Conservation (phyloP, 2,113 vertebrate genomes). For the Noturus placidus region DNA sequence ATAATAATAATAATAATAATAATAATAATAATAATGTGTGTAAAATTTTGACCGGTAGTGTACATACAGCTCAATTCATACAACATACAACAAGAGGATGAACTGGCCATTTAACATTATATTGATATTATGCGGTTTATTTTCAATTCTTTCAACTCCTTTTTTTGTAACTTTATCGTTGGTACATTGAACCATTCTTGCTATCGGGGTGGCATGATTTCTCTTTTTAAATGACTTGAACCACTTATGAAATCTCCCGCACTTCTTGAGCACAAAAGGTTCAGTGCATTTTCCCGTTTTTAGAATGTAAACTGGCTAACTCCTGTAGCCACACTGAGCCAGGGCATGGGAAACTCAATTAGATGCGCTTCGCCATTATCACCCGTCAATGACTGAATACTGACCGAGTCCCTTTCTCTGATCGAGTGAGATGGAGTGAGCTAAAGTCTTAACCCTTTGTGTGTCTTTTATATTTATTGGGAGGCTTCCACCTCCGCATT, state of each 20-base stretch:
- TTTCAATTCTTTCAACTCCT: not conserved
- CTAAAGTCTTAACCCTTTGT: not conserved
- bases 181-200: no score
- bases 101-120: not conserved
- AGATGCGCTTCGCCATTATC: not conserved
- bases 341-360: not conserved
- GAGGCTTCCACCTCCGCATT: not conserved
- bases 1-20: no score
- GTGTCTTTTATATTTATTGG: not conserved
- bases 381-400: not conserved
- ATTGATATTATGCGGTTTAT: not conserved
- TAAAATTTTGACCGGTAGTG: no score
- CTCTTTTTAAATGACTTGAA: conserved; percentile 5
- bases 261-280: not conserved
- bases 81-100: not conserved
- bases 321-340: not conserved
- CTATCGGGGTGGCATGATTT: not conserved
- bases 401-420: not conserved
- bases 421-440: not conserved
- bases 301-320: not conserved
- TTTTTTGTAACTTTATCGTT: not conserved
- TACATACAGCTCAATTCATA: not conserved
- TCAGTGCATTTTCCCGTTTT: conserved; percentile 5
- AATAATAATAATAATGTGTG: no score
- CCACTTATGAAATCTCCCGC: not conserved